phyloP scores from a whole-genome alignment of 1,140 invertebrate genomes.

The Ganaspis sp. region DNA sequence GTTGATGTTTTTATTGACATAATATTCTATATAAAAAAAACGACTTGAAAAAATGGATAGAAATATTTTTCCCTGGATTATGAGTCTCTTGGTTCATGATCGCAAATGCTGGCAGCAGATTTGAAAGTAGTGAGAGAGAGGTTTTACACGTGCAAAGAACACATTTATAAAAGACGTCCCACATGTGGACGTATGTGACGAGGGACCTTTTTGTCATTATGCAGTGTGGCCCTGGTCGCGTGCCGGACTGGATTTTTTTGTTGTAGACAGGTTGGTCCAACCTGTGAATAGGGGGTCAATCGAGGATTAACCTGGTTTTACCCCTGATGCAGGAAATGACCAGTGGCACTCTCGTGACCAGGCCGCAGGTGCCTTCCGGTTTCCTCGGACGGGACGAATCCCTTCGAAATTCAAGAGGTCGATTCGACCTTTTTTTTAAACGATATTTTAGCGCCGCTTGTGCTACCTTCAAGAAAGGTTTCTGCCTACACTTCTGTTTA shows the following conservation, averaged over 20 bases:
- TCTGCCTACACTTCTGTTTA: background rate
- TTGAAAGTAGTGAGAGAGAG: background rate
- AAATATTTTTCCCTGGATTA: background rate
- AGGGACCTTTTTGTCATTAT: slow-evolving; percentile 41
- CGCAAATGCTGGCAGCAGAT: background rate
- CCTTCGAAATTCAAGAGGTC: slow-evolving; percentile 23
- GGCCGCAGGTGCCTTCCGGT: slow-evolving; percentile 29
- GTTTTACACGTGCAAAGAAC: background rate
- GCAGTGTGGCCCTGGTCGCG: slow-evolving; percentile 32
- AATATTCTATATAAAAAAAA: too few relatives aligned
- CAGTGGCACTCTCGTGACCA: slow-evolving; percentile 32
- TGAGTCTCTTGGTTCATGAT: background rate
- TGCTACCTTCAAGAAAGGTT: background rate
- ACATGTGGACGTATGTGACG: slow-evolving; percentile 44
- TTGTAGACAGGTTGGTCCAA: slow-evolving; percentile 32
- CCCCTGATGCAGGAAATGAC: slow-evolving; percentile 37
- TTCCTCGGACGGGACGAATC: slow-evolving; percentile 20
- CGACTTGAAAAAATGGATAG: too few relatives aligned
- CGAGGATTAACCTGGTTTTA: slow-evolving; percentile 37
- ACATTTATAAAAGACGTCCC: slow-evolving; percentile 28
- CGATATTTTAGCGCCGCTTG: slow-evolving; percentile 25
- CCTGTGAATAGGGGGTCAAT: slow-evolving; percentile 38
- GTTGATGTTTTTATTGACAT: too few relatives aligned
- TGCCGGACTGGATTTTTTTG: slow-evolving; percentile 41
- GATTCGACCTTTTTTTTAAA: slow-evolving; percentile 30